Evolutionary conservation across 2,888 invertebrate genomes (phyloP).

Genomic region (Oxyteleia sp.): DNA sequence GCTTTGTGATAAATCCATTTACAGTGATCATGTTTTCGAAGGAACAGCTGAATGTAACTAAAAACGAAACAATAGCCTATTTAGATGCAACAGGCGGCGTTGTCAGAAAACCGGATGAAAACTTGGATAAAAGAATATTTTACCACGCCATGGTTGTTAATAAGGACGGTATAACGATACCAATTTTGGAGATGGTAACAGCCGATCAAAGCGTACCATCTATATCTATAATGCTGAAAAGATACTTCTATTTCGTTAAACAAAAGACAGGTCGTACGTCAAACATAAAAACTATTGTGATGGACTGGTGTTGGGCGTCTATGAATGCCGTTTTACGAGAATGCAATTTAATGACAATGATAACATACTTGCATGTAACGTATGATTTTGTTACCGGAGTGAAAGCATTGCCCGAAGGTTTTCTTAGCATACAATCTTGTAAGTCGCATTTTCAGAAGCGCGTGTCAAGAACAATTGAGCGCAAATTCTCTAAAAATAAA

Average conservation of each 20-base stretch:
- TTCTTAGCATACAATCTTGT: constrained; percentile 32
- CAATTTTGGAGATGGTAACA: constrained; percentile 34
- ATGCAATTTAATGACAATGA: constrained; percentile 7
- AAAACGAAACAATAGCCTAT: constrained; percentile 5
- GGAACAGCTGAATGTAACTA: not conserved
- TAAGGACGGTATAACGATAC: constrained; percentile 10
- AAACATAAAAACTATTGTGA: constrained; percentile 22
- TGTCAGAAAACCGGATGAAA: not conserved
- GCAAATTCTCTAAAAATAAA: no score
- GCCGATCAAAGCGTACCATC: constrained; percentile 15
- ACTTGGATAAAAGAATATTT: not conserved
- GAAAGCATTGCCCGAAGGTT: constrained; percentile 4
- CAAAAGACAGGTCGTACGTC: not conserved
- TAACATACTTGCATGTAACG: constrained; percentile 13
- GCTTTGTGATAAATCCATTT: not conserved
- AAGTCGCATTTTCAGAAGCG: constrained; percentile 37
- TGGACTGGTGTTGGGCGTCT: constrained; percentile 47
- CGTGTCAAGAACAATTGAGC: not conserved
- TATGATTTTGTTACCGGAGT: not conserved
- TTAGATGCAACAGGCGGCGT: constrained; percentile 19
- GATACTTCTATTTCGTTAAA: constrained; percentile 10
- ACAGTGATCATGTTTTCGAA: constrained; percentile 2
- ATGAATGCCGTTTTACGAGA: constrained; percentile 21
- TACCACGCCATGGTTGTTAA: constrained; percentile 34
- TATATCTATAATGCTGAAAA: no score